Conservation (phyloP, 2,113 vertebrate genomes). For the Pelmatolapia mariae region DNA sequence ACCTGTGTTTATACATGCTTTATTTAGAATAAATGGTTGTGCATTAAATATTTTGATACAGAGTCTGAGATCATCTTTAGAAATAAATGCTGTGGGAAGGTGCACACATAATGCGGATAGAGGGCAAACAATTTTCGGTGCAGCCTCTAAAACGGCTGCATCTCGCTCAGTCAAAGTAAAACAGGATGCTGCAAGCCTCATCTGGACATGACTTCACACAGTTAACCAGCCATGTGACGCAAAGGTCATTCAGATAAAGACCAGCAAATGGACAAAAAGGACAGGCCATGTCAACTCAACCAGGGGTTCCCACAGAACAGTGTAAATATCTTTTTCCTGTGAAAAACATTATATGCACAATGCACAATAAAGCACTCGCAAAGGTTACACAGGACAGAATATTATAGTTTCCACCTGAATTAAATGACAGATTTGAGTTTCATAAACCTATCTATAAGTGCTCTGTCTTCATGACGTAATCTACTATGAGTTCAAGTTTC, state of each 20-base stretch:
- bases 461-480: not conserved
- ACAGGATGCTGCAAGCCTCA: constrained; percentile 14
- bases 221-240: not conserved
- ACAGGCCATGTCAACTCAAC: not conserved
- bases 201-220: not conserved
- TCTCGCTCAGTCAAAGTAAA: not conserved
- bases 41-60: not conserved
- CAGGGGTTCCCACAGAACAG: not conserved
- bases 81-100: not conserved
- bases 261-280: not conserved
- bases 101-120: not conserved
- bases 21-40: not conserved
- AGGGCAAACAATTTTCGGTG: not conserved
- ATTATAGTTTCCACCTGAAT: not conserved
- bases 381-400: not conserved
- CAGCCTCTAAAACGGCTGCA: not conserved
- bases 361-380: not conserved
- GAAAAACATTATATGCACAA: not conserved
- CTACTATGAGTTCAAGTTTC: not conserved
- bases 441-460: not conserved
- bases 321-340: not conserved
- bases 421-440: not conserved
- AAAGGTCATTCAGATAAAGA: constrained; percentile 9
- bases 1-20: not conserved
- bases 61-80: not conserved